phyloP scores from a whole-genome alignment of 30 jellyfish, hydroid and myxozoan species.

The Clytia hemisphaerica region DNA sequence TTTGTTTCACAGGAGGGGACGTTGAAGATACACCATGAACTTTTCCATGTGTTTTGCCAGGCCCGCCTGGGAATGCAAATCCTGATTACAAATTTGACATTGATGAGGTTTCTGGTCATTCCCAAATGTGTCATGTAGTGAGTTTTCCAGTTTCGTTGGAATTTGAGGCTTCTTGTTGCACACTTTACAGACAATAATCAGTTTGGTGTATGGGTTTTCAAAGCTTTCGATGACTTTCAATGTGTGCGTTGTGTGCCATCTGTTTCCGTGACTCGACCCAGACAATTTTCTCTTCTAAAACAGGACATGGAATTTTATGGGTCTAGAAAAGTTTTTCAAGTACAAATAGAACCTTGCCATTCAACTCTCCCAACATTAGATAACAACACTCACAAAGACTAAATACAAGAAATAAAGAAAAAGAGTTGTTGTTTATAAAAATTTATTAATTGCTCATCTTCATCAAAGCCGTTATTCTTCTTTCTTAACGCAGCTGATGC shows the following conservation, averaged over 20 bases:
- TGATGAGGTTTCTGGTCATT: conserved; percentile 36
- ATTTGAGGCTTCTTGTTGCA: conserved; percentile 31
- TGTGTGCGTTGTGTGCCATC: not conserved
- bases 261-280: too few relatives aligned
- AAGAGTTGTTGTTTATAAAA: too few relatives aligned
- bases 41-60: not conserved
- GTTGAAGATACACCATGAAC: not conserved
- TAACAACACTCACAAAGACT: too few relatives aligned
- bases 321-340: too few relatives aligned
- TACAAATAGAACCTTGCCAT: too few relatives aligned
- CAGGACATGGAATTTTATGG: too few relatives aligned
- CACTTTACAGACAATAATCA: conserved; percentile 26
- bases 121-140: conserved; percentile 28
- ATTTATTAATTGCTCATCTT: too few relatives aligned
- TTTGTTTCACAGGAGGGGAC: not conserved
- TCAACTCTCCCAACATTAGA: too few relatives aligned
- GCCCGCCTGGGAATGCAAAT: too few relatives aligned
- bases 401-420: too few relatives aligned
- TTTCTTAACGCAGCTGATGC: not conserved
- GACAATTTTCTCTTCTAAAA: too few relatives aligned
- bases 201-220: conserved; percentile 25
- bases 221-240: conserved; percentile 29
- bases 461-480: conserved; percentile 3
- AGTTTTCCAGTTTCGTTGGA: conserved; percentile 38
- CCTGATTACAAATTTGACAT: conserved; percentile 6